Evolutionary conservation across 1,140 invertebrate genomes (phyloP).

Genomic region (Drosophila pseudoobscura): DNA sequence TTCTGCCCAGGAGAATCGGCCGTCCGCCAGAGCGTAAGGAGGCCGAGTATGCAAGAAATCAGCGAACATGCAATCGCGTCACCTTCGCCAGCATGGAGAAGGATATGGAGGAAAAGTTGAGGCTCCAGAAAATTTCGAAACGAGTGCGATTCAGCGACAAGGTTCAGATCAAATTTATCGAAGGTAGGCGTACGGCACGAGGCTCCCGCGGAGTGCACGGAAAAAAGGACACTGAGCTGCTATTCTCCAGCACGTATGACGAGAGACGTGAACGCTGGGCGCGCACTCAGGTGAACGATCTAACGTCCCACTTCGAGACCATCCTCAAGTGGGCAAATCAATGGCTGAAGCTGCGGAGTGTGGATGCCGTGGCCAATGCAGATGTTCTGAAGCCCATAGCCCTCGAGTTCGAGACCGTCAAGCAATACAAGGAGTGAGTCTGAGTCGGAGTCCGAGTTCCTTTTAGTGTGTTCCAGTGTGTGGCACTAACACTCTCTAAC

Average conservation of each 20-base stretch:
- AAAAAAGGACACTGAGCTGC: slow-evolving; percentile 46
- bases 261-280: slow-evolving; percentile 53
- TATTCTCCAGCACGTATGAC: slow-evolving; percentile 34
- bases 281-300: slow-evolving; percentile 35
- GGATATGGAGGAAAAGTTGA: not conserved
- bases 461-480: not conserved
- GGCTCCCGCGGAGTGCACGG: not conserved
- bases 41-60: slow-evolving; percentile 42
- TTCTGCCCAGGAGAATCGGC: not conserved
- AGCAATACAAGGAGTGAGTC: slow-evolving; percentile 67
- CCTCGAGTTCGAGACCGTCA: slow-evolving; percentile 51
- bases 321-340: slow-evolving; percentile 69
- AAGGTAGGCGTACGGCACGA: not conserved
- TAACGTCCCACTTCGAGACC: slow-evolving; percentile 31
- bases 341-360: slow-evolving; percentile 54
- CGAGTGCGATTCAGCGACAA: slow-evolving; percentile 42
- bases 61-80: slow-evolving; percentile 66
- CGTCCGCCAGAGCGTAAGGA: slow-evolving; percentile 48
- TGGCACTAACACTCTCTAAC: not conserved
- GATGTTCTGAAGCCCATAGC: slow-evolving; percentile 62
- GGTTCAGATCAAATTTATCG: slow-evolving; percentile 25
- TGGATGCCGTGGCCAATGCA: slow-evolving; percentile 36
- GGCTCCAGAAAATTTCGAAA: not conserved
- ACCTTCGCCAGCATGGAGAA: slow-evolving; percentile 71
- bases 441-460: not conserved